A percentile compares a stretch with the other conserved stretches of the same genome.
phyloP scores from a whole-genome alignment of 1,140 invertebrate genomes.

The Trichonephila clavata region DNA sequence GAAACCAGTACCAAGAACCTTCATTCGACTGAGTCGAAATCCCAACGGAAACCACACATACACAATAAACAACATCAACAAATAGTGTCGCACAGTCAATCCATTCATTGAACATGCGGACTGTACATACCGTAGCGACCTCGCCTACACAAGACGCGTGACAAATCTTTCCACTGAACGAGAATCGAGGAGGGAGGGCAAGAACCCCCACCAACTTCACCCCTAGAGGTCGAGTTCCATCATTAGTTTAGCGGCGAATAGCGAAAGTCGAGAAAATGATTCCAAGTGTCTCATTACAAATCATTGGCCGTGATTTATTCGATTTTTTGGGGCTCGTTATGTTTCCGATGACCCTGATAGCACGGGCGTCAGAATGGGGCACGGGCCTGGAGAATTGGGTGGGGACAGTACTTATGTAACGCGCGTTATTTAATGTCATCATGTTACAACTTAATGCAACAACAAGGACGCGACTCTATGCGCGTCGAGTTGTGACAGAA shows the following conservation, averaged over 20 bases:
- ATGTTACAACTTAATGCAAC: slow-evolving; percentile 24
- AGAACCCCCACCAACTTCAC: neutral
- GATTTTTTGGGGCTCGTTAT: slow-evolving; percentile 2
- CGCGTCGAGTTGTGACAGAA: neutral
- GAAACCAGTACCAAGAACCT: neutral
- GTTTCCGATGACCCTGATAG: slow-evolving; percentile 19
- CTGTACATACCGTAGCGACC: neutral
- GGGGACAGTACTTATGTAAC: slow-evolving; percentile 21
- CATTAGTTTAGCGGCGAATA: slow-evolving; percentile 4
- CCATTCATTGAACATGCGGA: neutral
- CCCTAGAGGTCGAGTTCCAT: neutral
- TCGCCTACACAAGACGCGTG: slow-evolving; percentile 16
- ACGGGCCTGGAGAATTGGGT: neutral
- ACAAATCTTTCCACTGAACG: neutral
- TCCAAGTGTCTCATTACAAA: slow-evolving; percentile 15
- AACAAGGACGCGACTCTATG: neutral
- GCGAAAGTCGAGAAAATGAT: neutral
- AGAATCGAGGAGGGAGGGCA: neutral
- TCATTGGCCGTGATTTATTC: slow-evolving; percentile 17
- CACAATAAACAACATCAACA: neutral
- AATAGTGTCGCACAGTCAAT: neutral
- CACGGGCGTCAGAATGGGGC: neutral
- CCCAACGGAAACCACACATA: neutral
- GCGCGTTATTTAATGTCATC: slow-evolving; percentile 23
- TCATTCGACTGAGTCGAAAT: neutral